Percentiles rank a stretch among this genome's conserved stretches.
Conservation (phyloP, 2,888 invertebrate species). For the Congeria kusceri region DNA sequence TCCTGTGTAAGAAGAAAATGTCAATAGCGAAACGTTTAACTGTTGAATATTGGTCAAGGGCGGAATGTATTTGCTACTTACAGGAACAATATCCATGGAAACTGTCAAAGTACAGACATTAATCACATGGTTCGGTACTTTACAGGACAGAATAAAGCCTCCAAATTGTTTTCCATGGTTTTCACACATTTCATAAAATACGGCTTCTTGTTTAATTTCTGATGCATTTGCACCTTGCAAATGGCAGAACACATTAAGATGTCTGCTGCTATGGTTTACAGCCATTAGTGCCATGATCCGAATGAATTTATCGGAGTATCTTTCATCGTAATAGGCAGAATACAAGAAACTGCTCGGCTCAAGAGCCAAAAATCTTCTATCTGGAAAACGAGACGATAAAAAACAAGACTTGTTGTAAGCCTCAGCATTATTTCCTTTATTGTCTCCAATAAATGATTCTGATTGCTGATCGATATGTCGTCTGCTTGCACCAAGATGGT, state of each 20-base stretch:
- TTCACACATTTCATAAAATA: constrained; percentile 80
- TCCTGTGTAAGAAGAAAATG: background rate
- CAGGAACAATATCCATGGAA: constrained; percentile 36
- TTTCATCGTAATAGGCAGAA: constrained; percentile 80
- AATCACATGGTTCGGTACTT: constrained; percentile 54
- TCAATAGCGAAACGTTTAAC: background rate
- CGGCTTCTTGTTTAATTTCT: constrained; percentile 32
- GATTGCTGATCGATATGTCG: background rate
- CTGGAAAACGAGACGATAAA: constrained; percentile 47
- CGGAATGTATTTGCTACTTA: constrained; percentile 7
- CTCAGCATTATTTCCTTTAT: constrained; percentile 20
- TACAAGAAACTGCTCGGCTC: constrained; percentile 67
- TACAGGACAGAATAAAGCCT: constrained; percentile 79
- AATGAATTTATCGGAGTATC: constrained; percentile 64
- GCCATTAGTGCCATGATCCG: constrained; percentile 70
- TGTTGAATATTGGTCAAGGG: constrained; percentile 4
- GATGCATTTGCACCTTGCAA: constrained; percentile 41
- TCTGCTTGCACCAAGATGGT: no score
- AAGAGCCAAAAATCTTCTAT: constrained; percentile 64
- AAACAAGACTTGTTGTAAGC: constrained; percentile 39
- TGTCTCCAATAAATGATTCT: background rate
- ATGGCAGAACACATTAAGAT: constrained; percentile 65
- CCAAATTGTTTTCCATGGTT: constrained; percentile 79
- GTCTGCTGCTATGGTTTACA: constrained; percentile 51
- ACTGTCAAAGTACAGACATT: constrained; percentile 59